Evolutionary conservation across 2,797 vertebrate genomes (phyloP), one percentile per base, ranked within the genome.

Genomic region (Trichosurus vulpecula): DNA sequence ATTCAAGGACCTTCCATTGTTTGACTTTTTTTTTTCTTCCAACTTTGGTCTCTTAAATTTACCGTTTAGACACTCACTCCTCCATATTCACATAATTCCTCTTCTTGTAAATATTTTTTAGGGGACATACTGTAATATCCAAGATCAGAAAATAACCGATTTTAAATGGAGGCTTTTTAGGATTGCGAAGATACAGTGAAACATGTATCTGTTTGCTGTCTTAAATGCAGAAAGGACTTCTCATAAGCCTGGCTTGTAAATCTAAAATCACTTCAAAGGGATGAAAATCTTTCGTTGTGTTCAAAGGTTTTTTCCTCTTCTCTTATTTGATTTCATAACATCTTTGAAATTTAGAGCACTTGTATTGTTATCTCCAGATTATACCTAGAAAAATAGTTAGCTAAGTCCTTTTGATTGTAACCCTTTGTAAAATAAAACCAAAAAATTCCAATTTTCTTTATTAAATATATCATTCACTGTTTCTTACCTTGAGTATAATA

Each of bases 1-100:
- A 92, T 98, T 94, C 98, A 97, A 0, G 47, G 31, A 30, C 2
- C 12, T 51, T 92, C 47, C 90, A 95, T 54, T 91, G 91, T 91
- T 66, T 54, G 16, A 2, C 96, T 91, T 96, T 92, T 92, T 89
- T 54, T 94, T 66, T 94, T 74, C 91, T 95, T 41, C 57, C 95
- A 47, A 25, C 30, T 3, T 53, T 94, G 81, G 87, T 47, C 29
- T 54, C 41, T 9, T 95, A 53, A 54, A 96, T 81, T 56, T 90
- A 94, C 90, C 8, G 81, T 90, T 51, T 66, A 92, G 9, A 87
- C 19, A 57, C 51, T 94, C 14, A 53, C 10, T 61, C 4, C 95
- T 94, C 41, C 22, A 95, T 93, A 94, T 90, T 27, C 90, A 92
- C 9, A n/a, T n/a, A 89, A 29, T 95, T 93, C 55, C 11, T 95